These are phyloP conservation scores for Eupristina koningsbergeri DNA, from an alignment of 1,140 invertebrate genomes.

Conservation along the genomic window DNA sequence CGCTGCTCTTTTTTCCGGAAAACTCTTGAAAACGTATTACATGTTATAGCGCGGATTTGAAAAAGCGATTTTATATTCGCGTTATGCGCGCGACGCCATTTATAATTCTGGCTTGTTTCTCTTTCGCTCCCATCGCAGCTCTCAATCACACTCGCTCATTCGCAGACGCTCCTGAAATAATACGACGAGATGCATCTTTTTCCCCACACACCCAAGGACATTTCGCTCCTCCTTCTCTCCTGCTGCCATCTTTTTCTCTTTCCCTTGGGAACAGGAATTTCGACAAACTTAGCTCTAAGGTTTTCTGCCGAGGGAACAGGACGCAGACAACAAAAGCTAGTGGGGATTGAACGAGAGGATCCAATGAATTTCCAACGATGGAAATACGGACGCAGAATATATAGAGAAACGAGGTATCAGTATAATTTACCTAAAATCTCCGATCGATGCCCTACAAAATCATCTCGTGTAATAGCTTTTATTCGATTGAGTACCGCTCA, in stretches of 20 bases:
- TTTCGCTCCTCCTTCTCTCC: slow-evolving; percentile 26
- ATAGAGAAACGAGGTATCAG: not conserved
- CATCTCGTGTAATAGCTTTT: too few species aligned
- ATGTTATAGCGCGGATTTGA: slow-evolving; percentile 54
- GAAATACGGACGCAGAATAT: not conserved
- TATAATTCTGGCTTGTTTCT: slow-evolving; percentile 52
- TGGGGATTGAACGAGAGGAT: too few species aligned
- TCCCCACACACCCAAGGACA: slow-evolving; percentile 45
- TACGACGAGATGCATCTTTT: slow-evolving; percentile 58
- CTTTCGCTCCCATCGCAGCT: slow-evolving; percentile 31
- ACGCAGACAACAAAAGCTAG: not conserved
- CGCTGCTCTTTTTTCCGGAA: not conserved
- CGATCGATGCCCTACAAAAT: not conserved
- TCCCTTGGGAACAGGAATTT: slow-evolving; percentile 46
- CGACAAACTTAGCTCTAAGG: slow-evolving; percentile 21
- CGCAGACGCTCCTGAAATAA: slow-evolving; percentile 54
- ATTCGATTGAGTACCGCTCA: too few species aligned
- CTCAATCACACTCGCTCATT: slow-evolving; percentile 48
- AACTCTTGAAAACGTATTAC: slow-evolving; percentile 63
- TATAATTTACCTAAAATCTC: not conserved
- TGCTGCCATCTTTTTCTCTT: not conserved
- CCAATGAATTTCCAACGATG: not conserved
- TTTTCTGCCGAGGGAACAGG: not conserved
- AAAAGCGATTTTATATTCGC: slow-evolving; percentile 60
- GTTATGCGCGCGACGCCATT: slow-evolving; percentile 53